Base-by-base conservation (phyloP, 2,797 vertebrate species). In the Knipowitschia caucasica region DNA sequence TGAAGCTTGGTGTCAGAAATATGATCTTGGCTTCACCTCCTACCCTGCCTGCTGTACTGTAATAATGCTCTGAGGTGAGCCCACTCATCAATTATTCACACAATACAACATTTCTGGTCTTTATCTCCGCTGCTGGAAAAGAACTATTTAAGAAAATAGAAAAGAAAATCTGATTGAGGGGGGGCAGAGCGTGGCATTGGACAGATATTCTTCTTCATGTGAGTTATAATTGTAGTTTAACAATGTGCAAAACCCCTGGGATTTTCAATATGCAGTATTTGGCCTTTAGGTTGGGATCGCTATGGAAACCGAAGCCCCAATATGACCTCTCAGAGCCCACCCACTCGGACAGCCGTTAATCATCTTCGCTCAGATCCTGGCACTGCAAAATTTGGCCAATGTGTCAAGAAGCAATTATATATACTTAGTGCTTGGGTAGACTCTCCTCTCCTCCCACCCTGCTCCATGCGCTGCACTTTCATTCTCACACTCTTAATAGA, bases 381-480 rank as follows among this genome's bases (percentile, higher is more conserved):
- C 83, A 88, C 85, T 90, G 90, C 88, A 93, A 90, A 93, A 92
- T 89, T 89, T 88, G 87, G 87, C 81, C 89, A 89, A 92, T 85
- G 88, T 91, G 89, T 90, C 86, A 89, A 89, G 89, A 88, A 90
- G 89, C 89, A 92, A 92, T 92, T 92, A 91, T 90, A 90, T 89
- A 88, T 87, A 91, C 88, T 91, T 91, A 90, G 81, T 84, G 77
- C 81, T 81, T 58, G 67, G 73, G 81, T 75, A 86, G 73, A 23
- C 40, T 43, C 77, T 75, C 50, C 84, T 84, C 84, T 73, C 73
- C 81, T 82, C 79, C 79, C 75, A 63, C 73, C 71, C 62, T 51
- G 62, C 58, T 50, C 71, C 64, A 25, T 69, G 60, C 64, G 69
- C 61, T 53, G 47, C 67, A 69, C 74, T 66, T 53, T 55, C 56